Base-by-base conservation (phyloP, 1,140 invertebrate genomes). In the Lasioglossum baleicum region DNA sequence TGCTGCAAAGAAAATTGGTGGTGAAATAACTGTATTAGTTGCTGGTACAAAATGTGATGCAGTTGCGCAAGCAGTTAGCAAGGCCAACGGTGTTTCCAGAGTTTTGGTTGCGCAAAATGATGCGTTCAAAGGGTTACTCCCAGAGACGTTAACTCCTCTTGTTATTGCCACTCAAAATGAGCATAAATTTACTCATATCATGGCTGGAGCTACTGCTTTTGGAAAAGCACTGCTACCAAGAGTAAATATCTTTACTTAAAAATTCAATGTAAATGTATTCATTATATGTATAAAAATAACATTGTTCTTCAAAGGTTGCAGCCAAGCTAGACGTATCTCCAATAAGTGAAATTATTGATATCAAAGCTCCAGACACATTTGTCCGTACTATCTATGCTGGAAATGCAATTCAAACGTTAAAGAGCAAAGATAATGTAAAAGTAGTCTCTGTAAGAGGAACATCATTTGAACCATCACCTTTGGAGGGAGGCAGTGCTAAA, bases 311-410 rank as follows among this genome's bases (percentile, higher is more conserved):
- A 26, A 72, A 93, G 92, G 84, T 99, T 67, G 99, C 98, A 73
- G 98, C 98, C 42, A 98, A 98, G 91, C 93, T 99, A 61, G 98
- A 99, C 94, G 98, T 99, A 0, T 98, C 98, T 7, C 98, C 98
- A 40, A 95, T 99, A 70, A 98, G 98, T 53, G 99, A 99, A 91
- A 96, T 99, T 13, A 98, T 98, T 89, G 97, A 95, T 66, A 96
- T 99, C 67, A 97, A 99, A 93, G 95, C 96, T 86, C 93, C 96
- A 44, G 98, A 99, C 86, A 99, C 98, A 0, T 99, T 99, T 94
- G 94, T 99, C 31, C 94, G 99, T 83, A 98, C 98, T 66, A 98
- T 99, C 86, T 99, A 99, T 95, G 99, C 99, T 89, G 99, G 98
- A 79, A 99, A 99, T 95, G 99, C 98, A 26, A 94, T 99, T 82